Evolutionary conservation across 2,888 invertebrate species (phyloP), one percentile per base, ranked within the genome.

Genomic region (Archips crataeganus): DNA sequence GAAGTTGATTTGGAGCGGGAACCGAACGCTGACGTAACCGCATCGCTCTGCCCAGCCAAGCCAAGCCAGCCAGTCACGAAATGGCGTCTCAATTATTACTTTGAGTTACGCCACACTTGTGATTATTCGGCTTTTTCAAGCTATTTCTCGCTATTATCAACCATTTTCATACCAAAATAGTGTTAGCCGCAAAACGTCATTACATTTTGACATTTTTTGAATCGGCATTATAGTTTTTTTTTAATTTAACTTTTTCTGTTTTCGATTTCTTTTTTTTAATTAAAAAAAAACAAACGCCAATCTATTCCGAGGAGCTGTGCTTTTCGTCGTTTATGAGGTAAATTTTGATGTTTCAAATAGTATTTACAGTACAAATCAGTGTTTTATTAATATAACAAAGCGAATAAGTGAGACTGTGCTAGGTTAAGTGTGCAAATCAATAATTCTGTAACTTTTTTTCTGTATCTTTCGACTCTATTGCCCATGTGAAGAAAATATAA

Each of bases 261-360:
- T 80, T 77, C 75, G 76, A 77, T 77, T 84, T 85, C 81, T 87
- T 89, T 88, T 90, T 90, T 91, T 90, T 84, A 84, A 83, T 84
- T 81, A 85, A 91, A 91, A 91, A 91, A 92, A 93, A 92, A 90
- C 90, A 92, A 91, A 87, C 86, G 88, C 86, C 87, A 81, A 87
- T 88, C 87, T 89, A 84, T 90, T 85, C 81, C 82, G 79, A 70
- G 78, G 79, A 66, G 73, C 72, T 71, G 77, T 66, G 77, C 79
- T 77, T 79, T 75, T 77, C 59, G 70, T 65, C 65, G 73, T 72
- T 79, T 83, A 80, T 70, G 60, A 75, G 71, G 76, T 80, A 76
- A 81, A 79, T 79, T 39, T 77, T 61, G 71, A 73, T 61, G 2
- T 75, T 74, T 71, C 75, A 73, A 70, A 34, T 13, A 60, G 47